Evolutionary conservation across 2,113 vertebrate species (phyloP).

Genomic region (Bubo bubo): DNA sequence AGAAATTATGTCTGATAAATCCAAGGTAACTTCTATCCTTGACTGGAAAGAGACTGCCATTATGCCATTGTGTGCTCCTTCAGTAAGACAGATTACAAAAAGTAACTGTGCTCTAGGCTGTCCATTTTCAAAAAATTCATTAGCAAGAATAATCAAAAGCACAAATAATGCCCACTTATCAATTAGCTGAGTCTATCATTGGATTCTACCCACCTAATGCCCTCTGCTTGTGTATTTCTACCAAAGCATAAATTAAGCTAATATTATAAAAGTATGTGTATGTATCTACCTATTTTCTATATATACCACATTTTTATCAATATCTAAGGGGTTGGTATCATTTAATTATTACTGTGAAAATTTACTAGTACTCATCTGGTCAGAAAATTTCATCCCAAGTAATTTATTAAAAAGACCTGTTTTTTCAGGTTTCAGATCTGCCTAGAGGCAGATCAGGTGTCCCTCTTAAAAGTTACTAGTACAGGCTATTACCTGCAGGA

Average conservation of each 20-base stretch:
- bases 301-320: neutral
- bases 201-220: neutral
- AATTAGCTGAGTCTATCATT: neutral
- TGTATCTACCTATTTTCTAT: neutral
- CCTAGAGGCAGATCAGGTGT: neutral
- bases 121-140: slow-evolving; percentile 22
- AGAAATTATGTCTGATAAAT: slow-evolving; percentile 59
- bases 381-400: neutral
- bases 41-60: slow-evolving; percentile 5
- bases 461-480: neutral
- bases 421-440: neutral
- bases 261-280: neutral
- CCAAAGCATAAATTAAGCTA: neutral
- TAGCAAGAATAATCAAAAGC: slow-evolving; percentile 26
- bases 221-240: neutral
- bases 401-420: neutral
- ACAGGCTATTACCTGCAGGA: neutral
- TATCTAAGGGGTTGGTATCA: neutral
- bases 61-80: neutral
- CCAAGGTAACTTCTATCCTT: slow-evolving; percentile 46
- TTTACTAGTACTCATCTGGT: neutral
- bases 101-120: neutral
- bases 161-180: neutral
- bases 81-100: neutral
- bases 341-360: neutral